Base-by-base conservation (phyloP, 2,888 invertebrate genomes). In the Hoplodrina blanda region DNA sequence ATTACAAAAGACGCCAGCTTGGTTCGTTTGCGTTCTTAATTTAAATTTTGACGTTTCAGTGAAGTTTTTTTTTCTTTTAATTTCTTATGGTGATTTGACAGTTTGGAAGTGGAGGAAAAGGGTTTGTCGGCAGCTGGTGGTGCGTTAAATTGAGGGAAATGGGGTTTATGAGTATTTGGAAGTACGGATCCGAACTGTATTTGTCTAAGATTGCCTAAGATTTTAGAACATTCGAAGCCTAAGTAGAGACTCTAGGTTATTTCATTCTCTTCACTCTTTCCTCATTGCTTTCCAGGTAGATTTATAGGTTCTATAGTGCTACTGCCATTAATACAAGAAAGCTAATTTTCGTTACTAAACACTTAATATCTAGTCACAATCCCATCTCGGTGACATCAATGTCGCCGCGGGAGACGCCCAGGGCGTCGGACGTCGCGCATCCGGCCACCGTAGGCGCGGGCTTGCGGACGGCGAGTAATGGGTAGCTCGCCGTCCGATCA, bases 21-120 rank as follows among this genome's bases (percentile, higher is more conserved):
- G 62, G 57, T 70, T 74, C 73, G 56, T 79, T 83, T 70, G 69
- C 46, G 17, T 69, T 72, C 53, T 66, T 63, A 78, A 76, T 69
- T 76, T 66, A 67, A 67, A 71, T 78, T 25, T 59, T 78, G 62
- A 73, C 53, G 44, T 80, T 71, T 66, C n/a, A 17, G n/a, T 13
- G 20, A 54, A 33, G 46, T 60, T 63, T 50, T 60, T 75, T 62
- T 41, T 63, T 50, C 55, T 75, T 62, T 49, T 33, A 44, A 49
- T 60, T 78, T 61, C n/a, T 59, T 59, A 77, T 56, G 41, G 53
- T 61, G 61, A 64, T 78, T 73, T 73, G 44, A 57, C 75, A 46
- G 37, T 75, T 46, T 74, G 25, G 15, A 44, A 54, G 46, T 46
- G 7, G 19, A 13, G 13, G 33, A 11, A 33, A 68, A 49, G 41